Evolutionary conservation across 2,888 invertebrate genomes (phyloP).

Genomic region (Drosophila mimetica): DNA sequence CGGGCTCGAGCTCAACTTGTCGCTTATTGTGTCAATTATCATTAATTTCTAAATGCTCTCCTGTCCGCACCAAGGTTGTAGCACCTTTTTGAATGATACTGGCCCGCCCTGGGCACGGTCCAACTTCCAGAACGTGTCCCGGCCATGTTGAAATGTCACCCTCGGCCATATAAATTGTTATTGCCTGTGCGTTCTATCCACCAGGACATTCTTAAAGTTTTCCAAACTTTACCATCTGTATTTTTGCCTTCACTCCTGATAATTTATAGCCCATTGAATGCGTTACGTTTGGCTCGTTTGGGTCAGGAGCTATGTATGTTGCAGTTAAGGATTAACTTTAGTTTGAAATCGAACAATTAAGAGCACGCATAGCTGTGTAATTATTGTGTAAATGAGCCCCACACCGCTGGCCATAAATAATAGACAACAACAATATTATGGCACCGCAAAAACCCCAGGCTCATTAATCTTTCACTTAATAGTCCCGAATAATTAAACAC

Average conservation of each 20-base stretch:
- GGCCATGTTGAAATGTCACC: conserved; percentile 47
- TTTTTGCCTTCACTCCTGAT: conserved; percentile 32
- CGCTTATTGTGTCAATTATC: conserved; percentile 81
- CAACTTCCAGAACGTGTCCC: conserved; percentile 29
- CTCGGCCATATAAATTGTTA: conserved; percentile 68
- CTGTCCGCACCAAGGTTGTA: conserved; percentile 62
- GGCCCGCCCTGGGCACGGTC: not conserved
- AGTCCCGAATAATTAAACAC: conserved; percentile 53
- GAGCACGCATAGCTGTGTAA: conserved; percentile 3
- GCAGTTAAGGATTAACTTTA: conserved; percentile 9
- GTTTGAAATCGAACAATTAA: conserved; percentile 25
- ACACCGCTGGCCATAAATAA: conserved; percentile 36
- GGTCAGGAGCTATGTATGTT: conserved; percentile 4
- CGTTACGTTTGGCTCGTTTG: conserved; percentile 24
- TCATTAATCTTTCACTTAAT: conserved; percentile 65
- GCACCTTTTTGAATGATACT: conserved; percentile 58
- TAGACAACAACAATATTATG: conserved; percentile 45
- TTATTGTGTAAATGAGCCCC: conserved; percentile 26
- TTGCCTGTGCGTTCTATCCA: conserved; percentile 55
- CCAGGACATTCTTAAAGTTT: conserved; percentile 53
- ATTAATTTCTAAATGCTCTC: conserved; percentile 74
- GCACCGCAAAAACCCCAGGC: conserved; percentile 49
- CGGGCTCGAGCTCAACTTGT: conserved; percentile 74
- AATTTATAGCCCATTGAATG: conserved; percentile 50
- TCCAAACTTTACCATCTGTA: conserved; percentile 37